Conservation (phyloP, 2,888 invertebrate genomes). For the Oligia fasciuncula region DNA sequence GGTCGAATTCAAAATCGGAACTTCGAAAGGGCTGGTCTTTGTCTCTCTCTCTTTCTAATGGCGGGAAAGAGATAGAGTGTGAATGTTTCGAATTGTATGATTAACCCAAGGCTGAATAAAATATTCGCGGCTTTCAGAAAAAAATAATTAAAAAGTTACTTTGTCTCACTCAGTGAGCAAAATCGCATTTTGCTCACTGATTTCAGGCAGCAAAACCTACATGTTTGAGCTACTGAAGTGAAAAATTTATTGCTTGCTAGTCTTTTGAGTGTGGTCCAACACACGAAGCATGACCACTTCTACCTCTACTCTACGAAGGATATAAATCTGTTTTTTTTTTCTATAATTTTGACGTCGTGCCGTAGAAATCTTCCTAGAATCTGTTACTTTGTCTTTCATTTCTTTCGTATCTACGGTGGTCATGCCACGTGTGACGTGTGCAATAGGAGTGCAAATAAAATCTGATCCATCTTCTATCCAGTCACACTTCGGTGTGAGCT, state of each 20-base stretch:
- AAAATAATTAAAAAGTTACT: too few species aligned
- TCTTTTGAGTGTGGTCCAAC: background rate
- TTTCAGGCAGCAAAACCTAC: too few species aligned
- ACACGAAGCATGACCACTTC: background rate
- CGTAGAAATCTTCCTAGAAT: background rate
- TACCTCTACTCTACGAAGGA: background rate
- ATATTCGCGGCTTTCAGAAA: too few species aligned
- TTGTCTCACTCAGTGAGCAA: too few species aligned
- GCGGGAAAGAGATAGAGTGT: too few species aligned
- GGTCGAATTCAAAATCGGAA: too few species aligned
- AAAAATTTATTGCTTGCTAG: background rate
- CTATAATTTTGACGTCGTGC: background rate
- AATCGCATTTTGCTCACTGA: too few species aligned
- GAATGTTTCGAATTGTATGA: too few species aligned
- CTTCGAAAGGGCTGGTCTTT: too few species aligned
- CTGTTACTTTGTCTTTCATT: background rate
- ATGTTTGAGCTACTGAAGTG: too few species aligned
- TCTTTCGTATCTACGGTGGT: background rate
- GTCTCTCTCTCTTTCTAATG: too few species aligned
- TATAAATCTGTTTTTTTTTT: background rate
- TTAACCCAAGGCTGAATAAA: too few species aligned
- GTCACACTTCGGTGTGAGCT: slow-evolving; percentile 78
- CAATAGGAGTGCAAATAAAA: background rate
- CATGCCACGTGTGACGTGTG: background rate
- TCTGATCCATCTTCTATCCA: slow-evolving; percentile 2